Base-by-base conservation (phyloP, 1,140 invertebrate genomes). In the Diachasmimorpha longicaudata region DNA sequence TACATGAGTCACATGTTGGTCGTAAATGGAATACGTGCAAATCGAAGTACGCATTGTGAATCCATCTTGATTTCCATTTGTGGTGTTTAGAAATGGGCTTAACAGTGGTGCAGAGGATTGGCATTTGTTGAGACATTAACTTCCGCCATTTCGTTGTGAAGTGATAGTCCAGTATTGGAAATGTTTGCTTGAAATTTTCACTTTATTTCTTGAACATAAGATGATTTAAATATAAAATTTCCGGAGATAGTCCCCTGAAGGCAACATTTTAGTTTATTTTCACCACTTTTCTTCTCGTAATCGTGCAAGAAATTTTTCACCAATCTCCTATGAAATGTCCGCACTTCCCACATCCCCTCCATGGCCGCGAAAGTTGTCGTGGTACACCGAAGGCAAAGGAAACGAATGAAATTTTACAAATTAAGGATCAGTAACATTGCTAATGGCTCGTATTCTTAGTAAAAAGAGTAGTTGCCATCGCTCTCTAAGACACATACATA, bases 1-100 rank as follows among this genome's bases (percentile, higher is more conserved):
- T 31, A 19, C 58, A 25, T 63, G 58, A 63, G 58, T 63, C 58
- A 63, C 23, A 31, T 63, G 21, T 23, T 63, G 48, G 21, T 63
- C 58, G 25, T 63, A 63, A 63, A 63, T 63, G 58, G 58, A 63
- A 42, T 11, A 21, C 58, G 10, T 63, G 58, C 58, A 63, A 63
- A 63, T 63, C 58, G 1, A 63, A 63, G 23, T 63, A 25, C 58
- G 58, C 58, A 63, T 63, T 63, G 58, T 63, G 58, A 63, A 63
- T 63, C 58, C 31, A 63, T 63, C 58, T 63, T 2, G 58, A 63
- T 63, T 63, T 14, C 58, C 58, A 31, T 63, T 63, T 63, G 58
- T 25, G 58, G 58, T 13, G 1, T 25, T 63, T 23, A 4, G 21
- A 63, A 63, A 63, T 63, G 58, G 23, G 58, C 31, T 63, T 25